Evolutionary conservation across 2,888 invertebrate genomes (phyloP), one percentile per base, ranked within the genome.

Genomic region (Drosophila hawaiiensis): DNA sequence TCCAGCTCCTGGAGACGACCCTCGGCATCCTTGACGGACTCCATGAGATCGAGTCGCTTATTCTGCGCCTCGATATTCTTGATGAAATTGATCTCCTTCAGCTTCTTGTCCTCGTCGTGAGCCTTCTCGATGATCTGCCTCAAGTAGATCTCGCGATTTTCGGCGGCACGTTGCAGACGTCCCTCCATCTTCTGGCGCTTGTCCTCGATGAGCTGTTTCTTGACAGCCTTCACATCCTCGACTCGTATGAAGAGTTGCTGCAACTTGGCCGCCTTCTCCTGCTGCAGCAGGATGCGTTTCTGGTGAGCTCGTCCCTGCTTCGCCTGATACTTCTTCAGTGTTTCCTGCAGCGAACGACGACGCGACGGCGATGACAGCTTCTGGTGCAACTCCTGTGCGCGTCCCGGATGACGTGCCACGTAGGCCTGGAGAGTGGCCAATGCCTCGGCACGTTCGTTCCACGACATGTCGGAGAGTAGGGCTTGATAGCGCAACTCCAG

Each of bases 21-120:
- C 75, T 96, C 95, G 75, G 96, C 96, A 72, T 97, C 96, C 82
- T 97, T 96, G 80, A 96, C 97, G 52, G 96, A 95, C 61, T 97
- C 97, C 91, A 98, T 94, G 89, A 99, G 97, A 93, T 99, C 99
- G 90, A 98, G 96, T 0, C 98, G 94, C 87, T 98, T 97, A 92
- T 99, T 98, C 94, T 98, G 98, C 0, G 98, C 98, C 91, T 99
- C 98, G 50, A 99, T 94, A 84, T 97, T 97, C 92, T 99, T 99
- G 70, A 99, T 99, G 92, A 99, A 99, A 19, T 98, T 98, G 64
- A 99, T 99, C 94, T 99, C 99, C 77, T 98, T 97, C 6, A 98
- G 95, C 92, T 99, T 99, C 70, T 98, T 98, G 83, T 99, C 99
- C 92, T 99, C 99, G 86, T 99, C 99, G 91, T 99, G 99, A 0